Evolutionary conservation across 1,140 invertebrate genomes (phyloP).

Genomic region (Papilio polyxenes): DNA sequence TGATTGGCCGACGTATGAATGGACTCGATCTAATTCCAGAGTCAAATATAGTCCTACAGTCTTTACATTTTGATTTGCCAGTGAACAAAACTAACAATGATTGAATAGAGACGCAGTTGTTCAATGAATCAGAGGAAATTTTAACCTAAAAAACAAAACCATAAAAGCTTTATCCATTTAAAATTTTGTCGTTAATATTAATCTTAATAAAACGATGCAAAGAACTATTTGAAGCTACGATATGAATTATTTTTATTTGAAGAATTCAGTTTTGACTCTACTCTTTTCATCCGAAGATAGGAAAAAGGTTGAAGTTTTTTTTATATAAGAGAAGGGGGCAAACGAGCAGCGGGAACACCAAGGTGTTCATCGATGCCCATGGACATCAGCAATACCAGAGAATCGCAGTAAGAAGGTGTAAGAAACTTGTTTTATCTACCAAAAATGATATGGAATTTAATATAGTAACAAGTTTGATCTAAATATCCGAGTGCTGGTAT

Average conservation of each 20-base stretch:
- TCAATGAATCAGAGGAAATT: neutral
- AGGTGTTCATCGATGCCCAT: no score
- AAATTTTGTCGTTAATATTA: no score
- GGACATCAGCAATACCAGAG: no score
- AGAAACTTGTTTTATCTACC: neutral
- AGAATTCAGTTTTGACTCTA: no score
- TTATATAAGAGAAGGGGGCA: no score
- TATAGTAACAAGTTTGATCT: slow-evolving; percentile 40
- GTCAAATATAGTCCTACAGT: neutral
- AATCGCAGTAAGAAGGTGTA: no score
- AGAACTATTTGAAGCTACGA: no score
- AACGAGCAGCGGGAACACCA: no score
- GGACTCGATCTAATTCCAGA: neutral
- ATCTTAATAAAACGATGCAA: no score
- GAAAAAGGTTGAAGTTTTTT: no score
- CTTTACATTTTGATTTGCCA: neutral
- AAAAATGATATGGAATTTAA: neutral
- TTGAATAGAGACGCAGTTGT: neutral
- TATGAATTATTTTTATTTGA: no score
- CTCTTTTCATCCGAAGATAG: no score
- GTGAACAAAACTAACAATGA: neutral
- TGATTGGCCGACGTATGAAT: slow-evolving; percentile 14
- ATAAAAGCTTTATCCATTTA: neutral
- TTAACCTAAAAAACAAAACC: neutral
- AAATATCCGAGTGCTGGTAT: slow-evolving; percentile 44